Percentiles rank a stretch among this genome's conserved stretches.
phyloP scores from a whole-genome alignment of 2,797 vertebrate species.

The Schizopygopsis pylzovi region DNA sequence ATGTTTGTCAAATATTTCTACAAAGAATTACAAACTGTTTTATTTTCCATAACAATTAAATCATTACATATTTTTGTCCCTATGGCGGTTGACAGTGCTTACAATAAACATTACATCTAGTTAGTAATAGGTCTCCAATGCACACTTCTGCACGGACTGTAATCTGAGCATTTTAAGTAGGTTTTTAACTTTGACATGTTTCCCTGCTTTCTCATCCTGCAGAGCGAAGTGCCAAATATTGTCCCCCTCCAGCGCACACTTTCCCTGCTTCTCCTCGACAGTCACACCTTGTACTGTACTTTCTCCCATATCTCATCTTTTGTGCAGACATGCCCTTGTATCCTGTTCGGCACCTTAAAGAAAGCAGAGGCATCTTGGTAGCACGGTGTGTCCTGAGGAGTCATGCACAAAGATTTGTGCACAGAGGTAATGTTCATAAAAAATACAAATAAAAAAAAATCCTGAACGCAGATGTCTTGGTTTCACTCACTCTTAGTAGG shows the following conservation, averaged over 20 bases:
- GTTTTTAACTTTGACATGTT: slow-evolving; percentile 33
- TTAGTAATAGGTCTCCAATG: not conserved
- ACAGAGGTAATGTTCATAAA: slow-evolving; percentile 6
- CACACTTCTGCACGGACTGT: not conserved
- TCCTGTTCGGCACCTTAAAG: slow-evolving; percentile 58
- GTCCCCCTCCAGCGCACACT: slow-evolving; percentile 59
- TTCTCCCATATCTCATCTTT: slow-evolving; percentile 29
- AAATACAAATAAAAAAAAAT: not conserved
- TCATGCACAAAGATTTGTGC: not conserved
- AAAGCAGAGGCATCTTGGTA: slow-evolving; percentile 28
- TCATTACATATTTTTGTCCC: not conserved
- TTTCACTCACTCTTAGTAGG: not conserved
- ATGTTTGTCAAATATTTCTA: slow-evolving; percentile 15
- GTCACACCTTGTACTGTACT: slow-evolving; percentile 29
- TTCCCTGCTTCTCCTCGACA: slow-evolving; percentile 66
- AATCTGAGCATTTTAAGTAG: not conserved
- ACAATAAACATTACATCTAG: not conserved
- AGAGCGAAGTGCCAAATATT: slow-evolving; percentile 46
- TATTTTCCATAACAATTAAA: not conserved
- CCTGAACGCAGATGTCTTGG: not conserved
- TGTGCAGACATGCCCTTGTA: slow-evolving; percentile 67
- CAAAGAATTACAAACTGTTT: not conserved
- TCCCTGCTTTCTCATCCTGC: slow-evolving; percentile 35
- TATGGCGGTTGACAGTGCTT: not conserved
- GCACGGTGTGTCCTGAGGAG: slow-evolving; percentile 16